These are phyloP conservation scores for Caracal caracal DNA, from an alignment of 2,113 vertebrate genomes.

Conservation along the genomic window DNA sequence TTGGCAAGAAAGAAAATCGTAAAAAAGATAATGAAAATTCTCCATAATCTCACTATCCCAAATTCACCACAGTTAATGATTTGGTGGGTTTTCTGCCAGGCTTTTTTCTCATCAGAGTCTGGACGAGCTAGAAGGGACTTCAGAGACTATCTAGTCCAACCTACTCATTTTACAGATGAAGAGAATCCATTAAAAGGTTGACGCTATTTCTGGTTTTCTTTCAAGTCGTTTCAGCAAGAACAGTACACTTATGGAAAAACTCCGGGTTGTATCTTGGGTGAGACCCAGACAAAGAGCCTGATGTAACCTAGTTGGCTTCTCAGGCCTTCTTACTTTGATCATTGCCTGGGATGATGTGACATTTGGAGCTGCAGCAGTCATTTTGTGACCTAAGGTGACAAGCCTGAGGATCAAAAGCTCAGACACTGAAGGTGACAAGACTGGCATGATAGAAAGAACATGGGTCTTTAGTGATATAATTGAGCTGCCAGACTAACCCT, in stretches of 20 bases:
- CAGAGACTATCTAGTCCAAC: background rate
- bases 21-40: constrained; percentile 15
- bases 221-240: constrained; percentile 24
- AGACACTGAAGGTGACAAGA: background rate
- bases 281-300: background rate
- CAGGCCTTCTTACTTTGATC: constrained; percentile 27
- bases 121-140: background rate
- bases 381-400: constrained; percentile 26
- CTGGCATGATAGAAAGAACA: background rate
- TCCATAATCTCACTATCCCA: background rate
- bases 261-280: background rate
- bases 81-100: background rate
- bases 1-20: constrained; percentile 10
- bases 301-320: background rate
- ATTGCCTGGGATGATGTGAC: constrained; percentile 1
- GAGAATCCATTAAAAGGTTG: background rate
- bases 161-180: constrained; percentile 39
- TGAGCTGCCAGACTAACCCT: background rate
- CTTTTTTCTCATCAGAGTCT: constrained; percentile 22
- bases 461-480: background rate
- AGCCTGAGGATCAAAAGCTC: background rate
- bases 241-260: background rate
- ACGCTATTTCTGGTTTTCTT: constrained; percentile 37
- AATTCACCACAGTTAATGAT: background rate
- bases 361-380: background rate